These are phyloP conservation scores for Pseudorhombus dupliciocellatus DNA, from an alignment of 2,113 vertebrate genomes.

Conservation along the genomic window DNA sequence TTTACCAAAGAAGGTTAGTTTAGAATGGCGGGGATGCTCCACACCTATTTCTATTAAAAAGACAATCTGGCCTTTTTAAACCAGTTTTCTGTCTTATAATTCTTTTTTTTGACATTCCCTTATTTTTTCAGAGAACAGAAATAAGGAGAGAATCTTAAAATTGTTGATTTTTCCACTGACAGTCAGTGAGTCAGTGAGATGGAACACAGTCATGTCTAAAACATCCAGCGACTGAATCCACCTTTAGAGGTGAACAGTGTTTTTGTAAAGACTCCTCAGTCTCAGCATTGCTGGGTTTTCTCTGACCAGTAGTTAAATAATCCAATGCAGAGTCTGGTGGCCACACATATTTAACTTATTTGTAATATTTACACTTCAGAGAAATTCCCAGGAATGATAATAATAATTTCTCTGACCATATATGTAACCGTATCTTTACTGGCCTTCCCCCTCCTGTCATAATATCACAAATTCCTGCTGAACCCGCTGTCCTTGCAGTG, in stretches of 20 bases:
- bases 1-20: conserved; percentile 30
- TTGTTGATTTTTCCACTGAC: neutral
- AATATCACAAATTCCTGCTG: conserved; percentile 41
- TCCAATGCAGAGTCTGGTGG: conserved; percentile 30
- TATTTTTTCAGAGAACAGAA: neutral
- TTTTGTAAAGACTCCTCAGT: neutral
- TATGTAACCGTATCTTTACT: conserved; percentile 64
- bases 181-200: neutral
- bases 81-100: neutral
- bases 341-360: conserved; percentile 64
- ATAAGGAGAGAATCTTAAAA: neutral
- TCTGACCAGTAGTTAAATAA: conserved; percentile 33
- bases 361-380: conserved; percentile 66
- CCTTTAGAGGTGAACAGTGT: conserved; percentile 1
- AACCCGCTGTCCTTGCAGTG: conserved; percentile 4
- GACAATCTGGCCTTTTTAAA: conserved; percentile 11
- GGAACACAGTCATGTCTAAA: neutral
- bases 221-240: neutral
- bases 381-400: conserved; percentile 66
- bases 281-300: conserved; percentile 3
- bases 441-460: conserved; percentile 61
- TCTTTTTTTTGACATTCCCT: neutral
- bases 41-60: conserved; percentile 33
- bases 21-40: conserved; percentile 18
- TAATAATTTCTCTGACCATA: conserved; percentile 61